These are phyloP conservation scores for Sycophaga agraensis DNA, from an alignment of 1,140 invertebrate genomes.

Conservation along the genomic window DNA sequence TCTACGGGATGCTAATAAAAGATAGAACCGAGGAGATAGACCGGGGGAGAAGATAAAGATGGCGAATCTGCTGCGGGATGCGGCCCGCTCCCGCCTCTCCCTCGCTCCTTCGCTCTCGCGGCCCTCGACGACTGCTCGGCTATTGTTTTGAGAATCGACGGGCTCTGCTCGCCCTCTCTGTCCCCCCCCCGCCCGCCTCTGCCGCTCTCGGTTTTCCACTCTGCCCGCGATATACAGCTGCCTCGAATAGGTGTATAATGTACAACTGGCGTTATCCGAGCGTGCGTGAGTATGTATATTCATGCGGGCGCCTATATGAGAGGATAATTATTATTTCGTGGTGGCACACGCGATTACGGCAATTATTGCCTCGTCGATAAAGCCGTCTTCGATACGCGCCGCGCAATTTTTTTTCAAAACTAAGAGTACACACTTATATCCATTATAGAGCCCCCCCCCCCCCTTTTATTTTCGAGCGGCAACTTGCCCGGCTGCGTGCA, in stretches of 20 bases:
- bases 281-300: neutral
- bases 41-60: slow-evolving; percentile 22
- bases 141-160: slow-evolving; percentile 45
- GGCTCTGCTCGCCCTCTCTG: neutral
- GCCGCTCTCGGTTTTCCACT: neutral
- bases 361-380: slow-evolving; percentile 5
- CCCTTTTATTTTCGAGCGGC: too few species aligned
- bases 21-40: slow-evolving; percentile 51
- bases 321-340: slow-evolving; percentile 15
- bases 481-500: too few species aligned
- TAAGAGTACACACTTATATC: too few species aligned
- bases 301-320: slow-evolving; percentile 2
- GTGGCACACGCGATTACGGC: neutral
- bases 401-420: neutral
- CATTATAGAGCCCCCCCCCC: too few species aligned
- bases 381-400: neutral
- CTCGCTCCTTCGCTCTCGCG: neutral
- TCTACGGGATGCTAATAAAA: slow-evolving; percentile 56
- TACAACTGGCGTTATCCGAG: slow-evolving; percentile 16
- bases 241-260: slow-evolving; percentile 5
- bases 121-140: slow-evolving; percentile 13
- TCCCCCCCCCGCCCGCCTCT: neutral
- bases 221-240: slow-evolving; percentile 3
- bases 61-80: slow-evolving; percentile 13
- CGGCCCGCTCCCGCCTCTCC: neutral